Conservation (phyloP, 1,140 invertebrate genomes). For the Telenomus remus region DNA sequence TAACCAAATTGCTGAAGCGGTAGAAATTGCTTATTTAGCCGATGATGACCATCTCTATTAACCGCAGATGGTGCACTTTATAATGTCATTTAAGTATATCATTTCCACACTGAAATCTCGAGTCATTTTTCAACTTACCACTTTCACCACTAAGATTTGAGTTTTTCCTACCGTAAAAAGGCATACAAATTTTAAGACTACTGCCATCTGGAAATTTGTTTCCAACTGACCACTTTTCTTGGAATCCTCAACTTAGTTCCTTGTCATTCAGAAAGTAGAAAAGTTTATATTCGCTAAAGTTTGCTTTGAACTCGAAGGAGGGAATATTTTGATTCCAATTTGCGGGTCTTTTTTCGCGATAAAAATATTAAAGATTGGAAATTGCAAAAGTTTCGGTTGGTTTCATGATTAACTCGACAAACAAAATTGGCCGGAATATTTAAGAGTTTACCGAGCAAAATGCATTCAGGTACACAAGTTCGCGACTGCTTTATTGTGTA, state of each 20-base stretch:
- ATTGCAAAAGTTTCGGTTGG: not conserved
- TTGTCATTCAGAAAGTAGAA: no score
- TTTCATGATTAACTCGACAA: constrained; percentile 1
- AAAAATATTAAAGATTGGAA: not conserved
- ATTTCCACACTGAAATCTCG: not conserved
- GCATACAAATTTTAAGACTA: no score
- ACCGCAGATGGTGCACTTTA: constrained; percentile 1
- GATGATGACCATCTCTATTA: constrained; percentile 21
- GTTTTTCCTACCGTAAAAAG: no score
- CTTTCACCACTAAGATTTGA: no score
- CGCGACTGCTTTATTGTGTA: constrained; percentile 25
- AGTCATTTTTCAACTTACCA: no score
- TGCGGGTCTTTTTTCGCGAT: no score
- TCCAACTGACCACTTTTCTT: no score
- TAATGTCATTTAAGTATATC: constrained; percentile 1
- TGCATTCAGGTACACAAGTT: constrained; percentile 8
- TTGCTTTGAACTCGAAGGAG: no score
- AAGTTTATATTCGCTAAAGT: no score
- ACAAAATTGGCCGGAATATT: not conserved
- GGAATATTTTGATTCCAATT: no score
- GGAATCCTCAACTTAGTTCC: no score
- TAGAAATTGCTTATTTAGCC: constrained; percentile 34
- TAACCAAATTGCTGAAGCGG: constrained; percentile 20
- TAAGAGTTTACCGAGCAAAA: constrained; percentile 22
- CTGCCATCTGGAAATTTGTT: no score